phyloP scores from a whole-genome alignment of 2,797 vertebrate genomes.

The Pteropus rufus region DNA sequence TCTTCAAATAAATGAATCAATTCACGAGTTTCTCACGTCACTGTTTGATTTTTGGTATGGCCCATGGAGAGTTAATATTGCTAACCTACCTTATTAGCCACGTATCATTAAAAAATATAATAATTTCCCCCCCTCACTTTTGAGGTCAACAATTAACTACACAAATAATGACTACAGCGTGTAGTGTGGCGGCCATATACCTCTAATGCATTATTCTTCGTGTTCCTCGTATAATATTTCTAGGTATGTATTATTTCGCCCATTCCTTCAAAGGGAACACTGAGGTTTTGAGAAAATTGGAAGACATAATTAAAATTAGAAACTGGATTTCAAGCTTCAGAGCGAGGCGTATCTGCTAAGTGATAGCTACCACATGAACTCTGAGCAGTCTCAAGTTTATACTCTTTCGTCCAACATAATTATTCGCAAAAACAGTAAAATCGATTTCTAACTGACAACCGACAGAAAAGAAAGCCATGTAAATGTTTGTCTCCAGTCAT shows the following conservation, averaged over 20 bases:
- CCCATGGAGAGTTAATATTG: background rate
- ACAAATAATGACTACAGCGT: background rate
- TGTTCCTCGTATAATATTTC: background rate
- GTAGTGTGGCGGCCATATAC: background rate
- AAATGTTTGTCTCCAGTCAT: background rate
- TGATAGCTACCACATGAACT: background rate
- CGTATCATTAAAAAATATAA: background rate
- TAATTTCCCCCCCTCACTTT: background rate
- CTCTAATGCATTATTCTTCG: background rate
- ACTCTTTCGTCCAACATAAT: background rate
- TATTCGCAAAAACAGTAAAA: background rate
- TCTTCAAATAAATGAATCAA: background rate
- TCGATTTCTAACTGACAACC: background rate
- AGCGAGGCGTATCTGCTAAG: background rate
- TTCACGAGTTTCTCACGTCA: background rate
- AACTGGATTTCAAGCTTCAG: background rate
- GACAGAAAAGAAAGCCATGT: constrained; percentile 1
- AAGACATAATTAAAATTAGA: background rate
- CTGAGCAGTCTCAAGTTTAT: background rate
- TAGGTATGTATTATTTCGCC: background rate
- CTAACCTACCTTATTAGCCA: background rate
- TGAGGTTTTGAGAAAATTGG: background rate
- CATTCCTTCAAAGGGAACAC: background rate
- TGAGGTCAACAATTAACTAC: background rate
- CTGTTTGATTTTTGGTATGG: background rate